These are phyloP conservation scores for Prinia subflava DNA, from an alignment of 2,113 vertebrate species.

Conservation along the genomic window DNA sequence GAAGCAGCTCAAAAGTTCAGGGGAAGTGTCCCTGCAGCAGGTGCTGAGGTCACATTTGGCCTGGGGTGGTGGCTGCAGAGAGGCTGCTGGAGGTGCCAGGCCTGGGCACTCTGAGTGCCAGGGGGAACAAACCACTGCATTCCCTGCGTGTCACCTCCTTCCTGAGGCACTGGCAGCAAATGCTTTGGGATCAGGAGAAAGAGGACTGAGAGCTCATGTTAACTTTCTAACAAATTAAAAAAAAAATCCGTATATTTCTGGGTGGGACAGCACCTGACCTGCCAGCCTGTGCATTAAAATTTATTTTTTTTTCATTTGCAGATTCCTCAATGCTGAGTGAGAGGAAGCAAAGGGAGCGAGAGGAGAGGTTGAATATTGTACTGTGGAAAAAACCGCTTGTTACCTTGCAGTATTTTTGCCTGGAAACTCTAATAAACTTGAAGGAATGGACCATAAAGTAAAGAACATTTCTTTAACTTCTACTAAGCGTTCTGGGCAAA, in stretches of 20 bases:
- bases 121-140: not conserved
- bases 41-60: not conserved
- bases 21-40: not conserved
- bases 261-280: not conserved
- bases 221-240: not conserved
- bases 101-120: not conserved
- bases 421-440: conserved; percentile 88
- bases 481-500: conserved; percentile 45
- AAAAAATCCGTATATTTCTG: not conserved
- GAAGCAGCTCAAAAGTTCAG: not conserved
- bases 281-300: not conserved
- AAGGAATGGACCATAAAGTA: conserved; percentile 96
- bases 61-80: not conserved
- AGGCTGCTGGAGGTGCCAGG: not conserved
- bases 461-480: conserved; percentile 68
- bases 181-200: not conserved
- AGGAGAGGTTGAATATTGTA: conserved; percentile 89
- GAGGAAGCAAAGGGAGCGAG: conserved; percentile 82
- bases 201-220: not conserved
- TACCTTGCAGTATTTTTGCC: conserved; percentile 92
- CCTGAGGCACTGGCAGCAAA: not conserved
- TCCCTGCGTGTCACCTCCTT: not conserved
- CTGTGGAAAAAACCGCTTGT: conserved; percentile 88
- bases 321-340: conserved; percentile 81
- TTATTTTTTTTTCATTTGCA: conserved; percentile 48